Percentiles rank a stretch among this genome's conserved stretches.
These are phyloP conservation scores for Mongoloraphidia duomilia DNA, from an alignment of 2,888 invertebrate genomes.

Conservation along the genomic window DNA sequence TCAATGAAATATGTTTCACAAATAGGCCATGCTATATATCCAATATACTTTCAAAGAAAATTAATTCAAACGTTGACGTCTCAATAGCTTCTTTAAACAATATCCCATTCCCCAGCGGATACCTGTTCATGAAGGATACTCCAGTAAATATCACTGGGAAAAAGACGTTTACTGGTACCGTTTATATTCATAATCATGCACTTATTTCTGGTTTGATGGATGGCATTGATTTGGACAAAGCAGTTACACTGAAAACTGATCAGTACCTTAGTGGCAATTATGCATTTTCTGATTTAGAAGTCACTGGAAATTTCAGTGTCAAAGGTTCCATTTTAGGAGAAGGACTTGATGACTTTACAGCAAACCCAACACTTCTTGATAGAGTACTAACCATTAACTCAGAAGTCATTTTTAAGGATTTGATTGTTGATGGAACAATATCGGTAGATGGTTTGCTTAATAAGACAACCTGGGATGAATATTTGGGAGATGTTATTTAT, in stretches of 20 bases:
- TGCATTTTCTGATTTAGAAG: constrained; percentile 36
- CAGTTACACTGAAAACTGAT: constrained; percentile 31
- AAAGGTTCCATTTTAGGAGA: constrained; percentile 33
- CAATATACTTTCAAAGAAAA: too few species aligned
- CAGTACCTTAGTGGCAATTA: constrained; percentile 32
- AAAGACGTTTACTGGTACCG: constrained; percentile 31
- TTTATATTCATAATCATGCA: constrained; percentile 25
- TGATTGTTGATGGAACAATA: constrained; percentile 36
- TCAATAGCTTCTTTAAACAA: not conserved
- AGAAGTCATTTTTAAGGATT: constrained; percentile 31
- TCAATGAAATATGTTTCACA: constrained; percentile 31
- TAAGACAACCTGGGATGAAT: constrained; percentile 23
- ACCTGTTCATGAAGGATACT: constrained; percentile 12
- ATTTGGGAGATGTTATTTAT: constrained; percentile 34
- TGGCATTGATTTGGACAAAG: constrained; percentile 29
- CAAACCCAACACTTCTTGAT: constrained; percentile 34
- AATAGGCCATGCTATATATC: constrained; percentile 20
- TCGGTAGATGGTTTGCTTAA: constrained; percentile 30
- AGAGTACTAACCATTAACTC: constrained; percentile 26
- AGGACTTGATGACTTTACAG: constrained; percentile 26
- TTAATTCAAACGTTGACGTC: too few species aligned
- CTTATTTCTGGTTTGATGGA: constrained; percentile 24
- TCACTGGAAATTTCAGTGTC: constrained; percentile 34
- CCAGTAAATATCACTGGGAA: constrained; percentile 23
- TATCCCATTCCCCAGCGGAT: not conserved